Evolutionary conservation across 2,888 invertebrate genomes (phyloP), one percentile per base, ranked within the genome.

Genomic region (Dicyrtomina minuta): DNA sequence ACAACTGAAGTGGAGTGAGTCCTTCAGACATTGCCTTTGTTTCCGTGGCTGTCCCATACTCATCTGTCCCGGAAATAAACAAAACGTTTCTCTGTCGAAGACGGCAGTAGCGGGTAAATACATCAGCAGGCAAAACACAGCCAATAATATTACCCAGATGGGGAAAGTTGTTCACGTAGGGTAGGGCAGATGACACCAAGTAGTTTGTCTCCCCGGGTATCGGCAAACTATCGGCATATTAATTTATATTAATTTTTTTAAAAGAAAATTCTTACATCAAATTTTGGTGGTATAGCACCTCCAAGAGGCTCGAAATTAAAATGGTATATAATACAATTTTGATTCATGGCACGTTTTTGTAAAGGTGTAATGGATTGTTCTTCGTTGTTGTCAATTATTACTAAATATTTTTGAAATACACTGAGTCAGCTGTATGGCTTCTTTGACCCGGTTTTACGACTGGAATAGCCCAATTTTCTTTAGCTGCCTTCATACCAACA

Each of bases 61-160:
- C 99, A 81, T 99, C 99, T 0, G 99, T 99, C 0, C 99, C 99
- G 80, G 92, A 91, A 62, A 99, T 87, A 79, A 87, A 95, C 17
- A 99, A 82, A 0, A 93, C 91, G 80, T 96, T 96, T 82, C 94
- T 91, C 78, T 92, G 92, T 79, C 93, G 89, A 67, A 92, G 83
- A 13, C 97, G 89, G 80, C 93, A 93, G 82, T 90, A 97, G 80
- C 93, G 87, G 1, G 93, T 91, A 82, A 90, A 93, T 75, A 93
- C 92, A 83, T 93, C 93, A 1, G 91, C 91, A 0, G 97, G 97
- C 2, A 99, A 86, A 15, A 98, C 97, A 82, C 96, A 98, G 17
- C 99, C 99, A 79, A 99, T 97, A 74, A 99, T 97, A 81, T 98
- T 99, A 0, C 99, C 99, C 61, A 99, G 84, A 86, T 99, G 99